Evolutionary conservation across 2,888 invertebrate species (phyloP), one percentile per base, ranked within the genome.

Genomic region (Dinocampus coccinellae): DNA sequence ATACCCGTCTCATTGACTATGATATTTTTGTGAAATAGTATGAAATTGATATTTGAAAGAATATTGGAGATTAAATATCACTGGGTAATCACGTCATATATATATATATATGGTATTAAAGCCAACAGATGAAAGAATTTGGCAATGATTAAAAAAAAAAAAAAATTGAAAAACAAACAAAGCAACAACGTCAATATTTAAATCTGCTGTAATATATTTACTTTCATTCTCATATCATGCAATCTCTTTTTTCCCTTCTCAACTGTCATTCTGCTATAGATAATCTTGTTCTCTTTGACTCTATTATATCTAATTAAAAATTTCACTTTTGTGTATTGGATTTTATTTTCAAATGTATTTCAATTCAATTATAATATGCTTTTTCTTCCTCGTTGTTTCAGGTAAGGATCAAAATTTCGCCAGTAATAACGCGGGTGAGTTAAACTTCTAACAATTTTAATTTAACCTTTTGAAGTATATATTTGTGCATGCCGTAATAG

Each of bases 401-500:
- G 87, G 86, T 87, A 87, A 87, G 87, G 86, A 86, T 85, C 84
- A 81, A 83, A 86, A 83, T 87, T 85, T 82, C 84, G 81, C 83
- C 83, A 85, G 83, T 86, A 86, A 84, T 83, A 84, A 83, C 77
- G 83, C 83, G 78, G 87, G 87, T 87, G 86, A 87, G 87, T 87
- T 81, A 82, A 80, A 78, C 77, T 77, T 79, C 81, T 84, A 83
- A 83, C 83, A 77, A 26, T 67, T 33, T 42, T 61, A 7, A 10
- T 11, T 22, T 60, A 65, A 72, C n/a, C 57, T 47, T 68, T 47
- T 60, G 62, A 67, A 67, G 47, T 47, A 47, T 47, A 16, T 20
- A 20, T n/a, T 63, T 47, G 26, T 57, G 57, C 57, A 57, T n/a
- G 57, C 13, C 2, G 13, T 26, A 22, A 4, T 6, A 22, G 29